phyloP scores from a whole-genome alignment of 2,888 invertebrate species.

The Latrodectus hesperus region DNA sequence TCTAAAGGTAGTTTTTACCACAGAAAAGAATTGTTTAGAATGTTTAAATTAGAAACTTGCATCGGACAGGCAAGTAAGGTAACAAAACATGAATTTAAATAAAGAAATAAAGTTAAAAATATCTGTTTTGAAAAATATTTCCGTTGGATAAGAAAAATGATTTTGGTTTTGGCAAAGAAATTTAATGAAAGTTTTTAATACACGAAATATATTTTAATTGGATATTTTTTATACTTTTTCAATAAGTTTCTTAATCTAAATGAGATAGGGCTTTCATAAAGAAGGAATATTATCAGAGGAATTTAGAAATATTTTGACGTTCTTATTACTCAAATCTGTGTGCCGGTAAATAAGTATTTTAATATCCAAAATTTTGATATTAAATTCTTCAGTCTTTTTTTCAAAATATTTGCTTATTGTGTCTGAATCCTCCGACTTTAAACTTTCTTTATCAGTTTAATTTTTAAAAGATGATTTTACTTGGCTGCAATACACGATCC shows the following conservation, averaged over 20 bases:
- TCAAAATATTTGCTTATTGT: too few species aligned
- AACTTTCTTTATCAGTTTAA: too few species aligned
- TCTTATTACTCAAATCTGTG: too few species aligned
- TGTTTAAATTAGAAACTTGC: slow-evolving; percentile 47
- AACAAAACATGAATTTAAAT: slow-evolving; percentile 15
- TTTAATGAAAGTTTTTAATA: slow-evolving; percentile 29
- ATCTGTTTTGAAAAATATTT: slow-evolving; percentile 6
- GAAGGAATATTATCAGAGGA: too few species aligned
- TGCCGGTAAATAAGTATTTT: too few species aligned
- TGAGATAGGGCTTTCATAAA: too few species aligned
- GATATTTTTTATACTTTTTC: neutral
- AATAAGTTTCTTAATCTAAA: neutral
- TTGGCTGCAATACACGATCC: too few species aligned
- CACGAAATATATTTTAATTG: slow-evolving; percentile 7
- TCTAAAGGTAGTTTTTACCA: slow-evolving; percentile 35
- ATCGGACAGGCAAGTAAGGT: slow-evolving; percentile 7
- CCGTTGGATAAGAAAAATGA: slow-evolving; percentile 26
- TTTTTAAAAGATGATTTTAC: too few species aligned
- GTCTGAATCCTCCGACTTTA: too few species aligned
- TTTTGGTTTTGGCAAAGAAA: slow-evolving; percentile 4
- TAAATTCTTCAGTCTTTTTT: too few species aligned
- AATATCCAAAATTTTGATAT: too few species aligned
- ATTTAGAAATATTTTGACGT: too few species aligned
- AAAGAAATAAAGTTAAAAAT: slow-evolving; percentile 7
- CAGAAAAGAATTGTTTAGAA: slow-evolving; percentile 45